Evolutionary conservation across 2,888 invertebrate species (phyloP), one percentile per base, ranked within the genome.

Genomic region (Hololepta plana): DNA sequence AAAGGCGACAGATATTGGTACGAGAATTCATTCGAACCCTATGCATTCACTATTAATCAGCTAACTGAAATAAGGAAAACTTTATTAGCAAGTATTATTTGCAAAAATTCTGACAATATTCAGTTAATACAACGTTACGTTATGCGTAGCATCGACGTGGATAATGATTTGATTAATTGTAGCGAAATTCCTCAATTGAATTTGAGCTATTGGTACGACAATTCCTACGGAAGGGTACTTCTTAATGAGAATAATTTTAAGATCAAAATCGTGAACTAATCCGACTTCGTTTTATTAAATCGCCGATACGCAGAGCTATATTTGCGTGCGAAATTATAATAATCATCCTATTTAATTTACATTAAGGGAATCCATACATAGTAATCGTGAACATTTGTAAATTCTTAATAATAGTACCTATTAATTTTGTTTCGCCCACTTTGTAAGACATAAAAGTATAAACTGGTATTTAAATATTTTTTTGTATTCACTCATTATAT

Each of bases 1-100:
- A 50, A 59, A 20, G 90, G 81, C 0, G 91, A 91, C 54, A 60
- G 87, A 23, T 82, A 70, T 57, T 91, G 87, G 84, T 90, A 88
- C 45, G 90, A 91, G 51, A 72, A 72, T 16, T 53, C 57, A 2
- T 62, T 69, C 29, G 53, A 62, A 16, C 62, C 64, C 1, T 64
- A 74, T 32, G 65, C 65, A 3, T 85, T 85, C 41, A 68, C 68
- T 2, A 44, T 55, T 68, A 73, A 66, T 20, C 91, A 93, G 64
- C 55, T 91, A 9, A 53, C 58, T 1, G 81, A 88, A 52, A 71
- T 95, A 27, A 68, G 82, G 8, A 75, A 72, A 46, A 74, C 74
- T 1, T 68, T 72, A 0, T 46, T 85, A 8, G 74, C 80, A 0
- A 61, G 64, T 15, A 59, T 85, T 9, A 73, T 85, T 30, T 85